Evolutionary conservation across 2,888 invertebrate genomes (phyloP).

Genomic region (Spilarctia lutea): DNA sequence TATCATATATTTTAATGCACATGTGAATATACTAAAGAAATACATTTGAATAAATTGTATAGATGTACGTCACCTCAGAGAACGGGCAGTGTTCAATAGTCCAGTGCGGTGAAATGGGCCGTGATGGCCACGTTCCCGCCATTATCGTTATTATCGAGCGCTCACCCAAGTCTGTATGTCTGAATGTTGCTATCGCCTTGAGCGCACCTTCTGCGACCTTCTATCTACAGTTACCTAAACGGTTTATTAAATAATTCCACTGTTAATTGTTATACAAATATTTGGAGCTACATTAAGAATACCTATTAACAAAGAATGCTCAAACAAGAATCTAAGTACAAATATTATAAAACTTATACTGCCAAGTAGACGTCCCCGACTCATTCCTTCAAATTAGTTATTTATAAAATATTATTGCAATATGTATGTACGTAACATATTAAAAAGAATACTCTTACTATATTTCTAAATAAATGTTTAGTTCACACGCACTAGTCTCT

Average conservation of each 20-base stretch:
- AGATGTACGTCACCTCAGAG: slow-evolving; percentile 23
- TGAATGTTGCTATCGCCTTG: slow-evolving; percentile 50
- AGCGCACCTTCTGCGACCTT: slow-evolving; percentile 36
- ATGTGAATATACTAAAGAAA: background rate
- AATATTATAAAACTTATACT: too few species aligned
- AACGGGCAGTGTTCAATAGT: slow-evolving; percentile 40
- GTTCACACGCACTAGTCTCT: background rate
- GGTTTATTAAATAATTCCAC: too few species aligned
- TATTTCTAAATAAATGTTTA: background rate
- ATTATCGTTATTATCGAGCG: slow-evolving; percentile 64
- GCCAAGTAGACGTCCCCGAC: background rate
- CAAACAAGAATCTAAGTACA: background rate
- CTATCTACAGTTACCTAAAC: background rate
- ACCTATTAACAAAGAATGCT: background rate
- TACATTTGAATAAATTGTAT: background rate
- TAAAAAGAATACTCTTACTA: background rate
- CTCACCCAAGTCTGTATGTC: slow-evolving; percentile 49
- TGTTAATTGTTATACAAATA: too few species aligned
- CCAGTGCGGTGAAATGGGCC: slow-evolving; percentile 54
- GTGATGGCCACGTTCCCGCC: slow-evolving; percentile 57
- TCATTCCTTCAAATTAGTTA: background rate
- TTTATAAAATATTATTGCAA: background rate
- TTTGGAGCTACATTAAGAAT: background rate
- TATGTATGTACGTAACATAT: background rate
- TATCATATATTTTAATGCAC: background rate